Percentiles rank a stretch among this genome's conserved stretches.
Conservation (phyloP, 2,797 vertebrate species). For the Sciurus carolinensis region DNA sequence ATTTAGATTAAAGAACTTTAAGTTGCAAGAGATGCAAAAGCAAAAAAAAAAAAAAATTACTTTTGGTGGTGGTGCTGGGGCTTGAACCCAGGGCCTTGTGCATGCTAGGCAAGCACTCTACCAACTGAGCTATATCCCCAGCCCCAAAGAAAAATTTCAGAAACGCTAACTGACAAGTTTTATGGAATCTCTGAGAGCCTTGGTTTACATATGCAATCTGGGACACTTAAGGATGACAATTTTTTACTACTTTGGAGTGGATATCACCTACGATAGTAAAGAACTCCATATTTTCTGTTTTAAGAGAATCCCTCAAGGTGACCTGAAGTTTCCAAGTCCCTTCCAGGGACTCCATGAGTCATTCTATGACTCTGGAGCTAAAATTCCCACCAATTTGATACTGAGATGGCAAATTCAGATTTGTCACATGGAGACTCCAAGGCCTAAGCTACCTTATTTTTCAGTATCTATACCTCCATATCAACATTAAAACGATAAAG, state of each 20-base stretch:
- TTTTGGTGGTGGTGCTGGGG: too few species aligned
- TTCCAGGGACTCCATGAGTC: not conserved
- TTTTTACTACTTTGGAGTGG: not conserved
- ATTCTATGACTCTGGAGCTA: slow-evolving; percentile 34
- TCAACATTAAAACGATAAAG: not conserved
- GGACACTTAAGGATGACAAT: not conserved
- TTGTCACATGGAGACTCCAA: not conserved
- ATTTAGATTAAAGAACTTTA: slow-evolving; percentile 42
- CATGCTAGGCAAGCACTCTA: too few species aligned
- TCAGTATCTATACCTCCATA: not conserved
- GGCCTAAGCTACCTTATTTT: not conserved
- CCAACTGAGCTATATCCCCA: too few species aligned
- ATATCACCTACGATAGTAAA: not conserved
- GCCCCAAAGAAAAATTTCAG: not conserved
- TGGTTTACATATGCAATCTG: not conserved
- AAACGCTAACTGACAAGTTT: not conserved
- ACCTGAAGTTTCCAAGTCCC: not conserved
- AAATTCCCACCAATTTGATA: slow-evolving; percentile 1
- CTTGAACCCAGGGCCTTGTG: too few species aligned
- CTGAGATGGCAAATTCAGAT: not conserved
- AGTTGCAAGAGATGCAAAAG: not conserved
- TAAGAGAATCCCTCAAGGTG: not conserved
- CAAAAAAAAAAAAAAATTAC: not conserved
- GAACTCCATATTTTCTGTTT: slow-evolving; percentile 47
- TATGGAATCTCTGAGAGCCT: not conserved